Base-by-base conservation (phyloP, 2,888 invertebrate genomes). In the Cylindroiulus punctatus region DNA sequence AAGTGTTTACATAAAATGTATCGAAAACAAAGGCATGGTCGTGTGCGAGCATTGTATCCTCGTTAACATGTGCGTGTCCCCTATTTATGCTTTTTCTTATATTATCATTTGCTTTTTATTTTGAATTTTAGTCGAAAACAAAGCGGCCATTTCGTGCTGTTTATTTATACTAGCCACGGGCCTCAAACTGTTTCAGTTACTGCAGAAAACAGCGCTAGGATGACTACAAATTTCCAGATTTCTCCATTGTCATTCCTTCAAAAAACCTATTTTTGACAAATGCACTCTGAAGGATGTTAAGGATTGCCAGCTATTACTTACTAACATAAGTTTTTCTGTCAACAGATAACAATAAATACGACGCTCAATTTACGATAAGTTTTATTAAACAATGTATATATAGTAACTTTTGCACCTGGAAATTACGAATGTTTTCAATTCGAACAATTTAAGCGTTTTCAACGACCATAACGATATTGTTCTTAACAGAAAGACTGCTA, bases 1-100 rank as follows among this genome's bases (percentile, higher is more conserved):
- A 76, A 76, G 76, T 76, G 76, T 76, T 76, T 76, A 76, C 76
- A 30, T 76, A 76, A 76, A 76, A 76, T 30, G 76, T 76, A 76
- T 76, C 12, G 26, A 76, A 76, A 76, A 76, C 76, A 76, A 76
- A 76, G 76, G 76, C 26, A 12, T 12, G 10, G 30, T 76, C 76
- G 76, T 76, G 30, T 76, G 26, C 30, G 26, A 76, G 76, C 30
- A 26, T 76, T 76, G 76, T 76, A 76, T 76, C 30, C 14, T 76
- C 1, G 76, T 76, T 76, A 76, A 26, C 76, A 76, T 76, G 76
- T 76, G 76, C 76, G 14, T 30, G 76, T 76, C 76, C 22, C 76
- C 76, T 76, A 76, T 76, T 30, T 30, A 76, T 26, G 52, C 52
- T 52, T 52, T 44, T 19, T 52, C 52, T 76, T 26, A 76, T 26